Evolutionary conservation across 2,888 invertebrate genomes (phyloP).

Genomic region (Axea sp.): DNA sequence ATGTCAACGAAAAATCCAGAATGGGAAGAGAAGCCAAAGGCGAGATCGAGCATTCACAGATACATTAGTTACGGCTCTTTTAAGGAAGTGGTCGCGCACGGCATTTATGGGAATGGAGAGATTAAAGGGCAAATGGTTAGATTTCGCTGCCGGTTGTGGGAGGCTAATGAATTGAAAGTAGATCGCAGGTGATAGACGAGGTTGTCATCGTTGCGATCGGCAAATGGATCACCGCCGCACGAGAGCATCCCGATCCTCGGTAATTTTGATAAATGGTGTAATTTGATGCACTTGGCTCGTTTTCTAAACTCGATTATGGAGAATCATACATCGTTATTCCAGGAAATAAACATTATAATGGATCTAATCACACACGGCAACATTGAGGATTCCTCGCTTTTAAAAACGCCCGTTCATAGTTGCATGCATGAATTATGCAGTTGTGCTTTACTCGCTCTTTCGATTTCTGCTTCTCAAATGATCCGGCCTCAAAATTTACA

Average conservation of each 20-base stretch:
- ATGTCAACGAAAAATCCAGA: conserved; percentile 53
- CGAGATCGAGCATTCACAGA: conserved; percentile 44
- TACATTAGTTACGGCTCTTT: conserved; percentile 62
- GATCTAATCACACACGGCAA: no score
- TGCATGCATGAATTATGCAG: no score
- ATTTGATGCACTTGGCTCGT: conserved; percentile 12
- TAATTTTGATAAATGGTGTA: conserved; percentile 47
- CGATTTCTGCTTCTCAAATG: no score
- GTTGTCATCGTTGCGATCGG: conserved; percentile 38
- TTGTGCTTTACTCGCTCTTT: no score
- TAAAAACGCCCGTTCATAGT: no score
- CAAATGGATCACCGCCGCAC: conserved; percentile 14
- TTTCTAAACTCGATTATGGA: background rate
- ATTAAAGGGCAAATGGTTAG: conserved; percentile 59
- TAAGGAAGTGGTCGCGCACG: conserved; percentile 53
- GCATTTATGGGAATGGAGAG: conserved; percentile 50
- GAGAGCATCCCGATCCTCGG: background rate
- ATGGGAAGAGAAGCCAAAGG: conserved; percentile 38
- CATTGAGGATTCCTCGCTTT: no score
- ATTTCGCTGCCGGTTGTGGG: conserved; percentile 54
- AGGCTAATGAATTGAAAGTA: conserved; percentile 61
- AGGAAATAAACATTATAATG: conserved; percentile 11
- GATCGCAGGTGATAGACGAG: conserved; percentile 46
- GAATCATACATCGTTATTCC: conserved; percentile 1
- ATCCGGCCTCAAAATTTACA: no score